These are phyloP conservation scores for Nomada fabriciana DNA, from an alignment of 2,888 invertebrate species.

Conservation along the genomic window DNA sequence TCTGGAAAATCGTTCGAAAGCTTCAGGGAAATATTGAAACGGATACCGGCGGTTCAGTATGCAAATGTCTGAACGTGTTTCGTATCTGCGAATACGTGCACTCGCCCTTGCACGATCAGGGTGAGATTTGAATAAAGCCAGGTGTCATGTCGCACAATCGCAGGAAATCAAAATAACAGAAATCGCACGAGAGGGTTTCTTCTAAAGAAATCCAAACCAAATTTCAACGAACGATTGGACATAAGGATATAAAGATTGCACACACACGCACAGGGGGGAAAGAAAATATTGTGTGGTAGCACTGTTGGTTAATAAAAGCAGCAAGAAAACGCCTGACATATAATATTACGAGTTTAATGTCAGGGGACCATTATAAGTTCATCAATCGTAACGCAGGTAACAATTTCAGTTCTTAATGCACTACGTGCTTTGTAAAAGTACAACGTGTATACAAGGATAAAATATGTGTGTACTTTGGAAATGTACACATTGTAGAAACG, in stretches of 20 bases:
- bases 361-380: background rate
- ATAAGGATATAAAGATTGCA: background rate
- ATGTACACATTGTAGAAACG: background rate
- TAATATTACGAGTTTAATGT: background rate
- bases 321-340: background rate
- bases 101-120: background rate
- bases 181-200: no score
- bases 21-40: background rate
- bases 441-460: background rate
- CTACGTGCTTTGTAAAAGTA: background rate
- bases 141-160: background rate
- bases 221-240: background rate
- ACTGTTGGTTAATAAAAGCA: background rate
- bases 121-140: conserved; percentile 4
- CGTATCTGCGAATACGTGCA: background rate
- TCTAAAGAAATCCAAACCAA: no score
- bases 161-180: background rate
- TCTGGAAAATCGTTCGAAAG: background rate
- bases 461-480: background rate
- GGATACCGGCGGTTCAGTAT: background rate
- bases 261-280: no score
- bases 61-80: background rate
- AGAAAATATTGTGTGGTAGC: background rate
- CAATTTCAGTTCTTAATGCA: background rate
- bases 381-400: conserved; percentile 6